phyloP scores from a whole-genome alignment of 1,140 invertebrate genomes.

The Drosophila burlai region DNA sequence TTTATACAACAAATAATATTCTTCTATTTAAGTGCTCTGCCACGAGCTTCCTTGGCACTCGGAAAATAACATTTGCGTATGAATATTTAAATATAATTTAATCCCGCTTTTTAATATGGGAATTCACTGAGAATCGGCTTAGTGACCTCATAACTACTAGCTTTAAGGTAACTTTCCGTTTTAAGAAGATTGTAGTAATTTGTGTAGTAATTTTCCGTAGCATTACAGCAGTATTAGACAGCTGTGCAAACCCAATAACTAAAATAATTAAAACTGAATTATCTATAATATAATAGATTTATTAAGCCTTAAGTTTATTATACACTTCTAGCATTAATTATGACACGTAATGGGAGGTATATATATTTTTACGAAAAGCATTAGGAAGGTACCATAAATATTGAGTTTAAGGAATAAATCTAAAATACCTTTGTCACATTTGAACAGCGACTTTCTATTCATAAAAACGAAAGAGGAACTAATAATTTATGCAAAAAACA shows the following conservation, averaged over 20 bases:
- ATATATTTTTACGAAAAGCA: neutral
- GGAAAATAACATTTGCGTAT: constrained; percentile 3
- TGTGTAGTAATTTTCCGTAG: neutral
- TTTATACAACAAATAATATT: constrained; percentile 3
- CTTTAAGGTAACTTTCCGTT: constrained; percentile 2
- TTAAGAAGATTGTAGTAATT: neutral
- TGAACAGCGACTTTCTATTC: neutral
- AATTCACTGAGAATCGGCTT: neutral
- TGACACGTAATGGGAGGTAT: neutral
- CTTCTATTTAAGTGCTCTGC: neutral
- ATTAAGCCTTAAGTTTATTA: neutral
- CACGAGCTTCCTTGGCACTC: neutral
- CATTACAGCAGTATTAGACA: neutral
- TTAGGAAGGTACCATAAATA: neutral
- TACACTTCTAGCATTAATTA: neutral
- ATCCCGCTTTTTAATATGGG: too few species aligned
- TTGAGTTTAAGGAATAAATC: neutral
- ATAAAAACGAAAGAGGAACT: neutral
- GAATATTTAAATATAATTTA: constrained; percentile 15
- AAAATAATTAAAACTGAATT: neutral
- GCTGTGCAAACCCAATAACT: neutral
- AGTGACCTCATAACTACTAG: neutral
- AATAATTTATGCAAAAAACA: constrained; percentile 8
- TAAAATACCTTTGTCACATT: neutral
- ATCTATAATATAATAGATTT: neutral